Conservation (phyloP, 37 sponge, comb jelly and placozoan genomes). For the Theonella swinhoei region DNA sequence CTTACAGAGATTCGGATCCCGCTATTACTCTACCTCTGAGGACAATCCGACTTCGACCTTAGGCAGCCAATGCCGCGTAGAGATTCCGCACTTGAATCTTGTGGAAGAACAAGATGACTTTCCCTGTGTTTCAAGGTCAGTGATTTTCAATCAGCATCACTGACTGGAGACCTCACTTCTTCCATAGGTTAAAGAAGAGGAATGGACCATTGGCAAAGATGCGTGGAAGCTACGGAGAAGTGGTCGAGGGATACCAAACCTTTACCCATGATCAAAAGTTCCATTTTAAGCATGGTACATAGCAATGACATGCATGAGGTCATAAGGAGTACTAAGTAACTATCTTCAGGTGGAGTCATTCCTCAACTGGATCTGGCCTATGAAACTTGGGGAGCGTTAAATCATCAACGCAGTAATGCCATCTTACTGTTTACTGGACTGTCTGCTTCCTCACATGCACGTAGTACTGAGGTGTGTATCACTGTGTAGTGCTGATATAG, state of each 20-base stretch:
- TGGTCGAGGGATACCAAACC: conserved; percentile 44
- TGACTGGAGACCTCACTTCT: no score
- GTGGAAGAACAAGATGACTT: not conserved
- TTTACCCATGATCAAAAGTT: conserved; percentile 51
- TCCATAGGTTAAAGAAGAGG: conserved; percentile 37
- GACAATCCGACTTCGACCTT: no score
- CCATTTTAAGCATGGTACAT: conserved; percentile 44
- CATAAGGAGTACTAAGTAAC: no score
- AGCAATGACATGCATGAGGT: no score
- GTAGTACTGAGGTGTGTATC: conserved; percentile 61
- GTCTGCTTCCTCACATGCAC: conserved; percentile 84
- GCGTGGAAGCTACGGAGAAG: conserved; percentile 62
- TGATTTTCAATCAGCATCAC: not conserved
- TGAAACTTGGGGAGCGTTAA: conserved; percentile 83
- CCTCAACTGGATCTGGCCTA: conserved; percentile 68
- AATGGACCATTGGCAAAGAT: conserved; percentile 14
- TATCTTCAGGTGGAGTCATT: conserved; percentile 47
- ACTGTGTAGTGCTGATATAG: not conserved
- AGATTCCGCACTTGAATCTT: conserved; percentile 66
- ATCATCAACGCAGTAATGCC: conserved; percentile 52
- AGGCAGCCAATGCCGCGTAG: no score
- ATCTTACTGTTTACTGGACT: conserved; percentile 71
- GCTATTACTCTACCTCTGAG: no score
- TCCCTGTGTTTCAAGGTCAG: not conserved
- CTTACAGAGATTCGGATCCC: no score